Percentiles rank a stretch among this genome's conserved stretches.
phyloP scores from a whole-genome alignment of 2,888 invertebrate genomes.

The Eupithecia abbreviata region DNA sequence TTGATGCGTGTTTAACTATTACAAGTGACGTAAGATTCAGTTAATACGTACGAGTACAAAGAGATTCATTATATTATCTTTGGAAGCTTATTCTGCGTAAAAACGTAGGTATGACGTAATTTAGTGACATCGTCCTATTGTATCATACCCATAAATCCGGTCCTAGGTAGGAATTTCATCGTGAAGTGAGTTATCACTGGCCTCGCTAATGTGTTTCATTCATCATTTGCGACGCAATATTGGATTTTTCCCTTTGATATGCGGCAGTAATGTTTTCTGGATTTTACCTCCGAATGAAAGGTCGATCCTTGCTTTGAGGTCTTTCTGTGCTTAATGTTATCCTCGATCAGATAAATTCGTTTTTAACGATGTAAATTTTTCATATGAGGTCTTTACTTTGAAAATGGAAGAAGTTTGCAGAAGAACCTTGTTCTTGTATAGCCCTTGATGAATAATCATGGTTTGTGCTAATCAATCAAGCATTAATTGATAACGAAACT shows the following conservation, averaged over 20 bases:
- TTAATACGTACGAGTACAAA: no score
- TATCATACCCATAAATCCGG: slow-evolving; percentile 35
- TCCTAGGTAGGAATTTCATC: slow-evolving; percentile 34
- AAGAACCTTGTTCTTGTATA: neutral
- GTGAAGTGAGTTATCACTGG: slow-evolving; percentile 45
- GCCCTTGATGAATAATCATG: neutral
- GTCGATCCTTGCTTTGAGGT: slow-evolving; percentile 30
- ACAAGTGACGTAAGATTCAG: neutral
- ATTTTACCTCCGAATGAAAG: slow-evolving; percentile 42
- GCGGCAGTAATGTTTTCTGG: slow-evolving; percentile 45
- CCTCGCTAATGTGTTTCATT: slow-evolving; percentile 70
- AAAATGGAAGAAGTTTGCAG: neutral
- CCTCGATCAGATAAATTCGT: slow-evolving; percentile 12
- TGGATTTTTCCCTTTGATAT: slow-evolving; percentile 63
- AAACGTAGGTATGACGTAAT: slow-evolving; percentile 1
- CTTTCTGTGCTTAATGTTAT: slow-evolving; percentile 27
- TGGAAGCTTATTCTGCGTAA: neutral
- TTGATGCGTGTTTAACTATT: neutral
- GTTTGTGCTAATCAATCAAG: neutral
- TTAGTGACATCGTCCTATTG: slow-evolving; percentile 15
- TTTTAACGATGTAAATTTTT: slow-evolving; percentile 5
- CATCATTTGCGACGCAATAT: slow-evolving; percentile 66
- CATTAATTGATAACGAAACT: neutral
- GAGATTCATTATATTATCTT: neutral
- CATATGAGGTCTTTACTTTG: neutral